Evolutionary conservation across 1,140 invertebrate species (phyloP), one percentile per base, ranked within the genome.

Genomic region (Listronotus bonariensis): DNA sequence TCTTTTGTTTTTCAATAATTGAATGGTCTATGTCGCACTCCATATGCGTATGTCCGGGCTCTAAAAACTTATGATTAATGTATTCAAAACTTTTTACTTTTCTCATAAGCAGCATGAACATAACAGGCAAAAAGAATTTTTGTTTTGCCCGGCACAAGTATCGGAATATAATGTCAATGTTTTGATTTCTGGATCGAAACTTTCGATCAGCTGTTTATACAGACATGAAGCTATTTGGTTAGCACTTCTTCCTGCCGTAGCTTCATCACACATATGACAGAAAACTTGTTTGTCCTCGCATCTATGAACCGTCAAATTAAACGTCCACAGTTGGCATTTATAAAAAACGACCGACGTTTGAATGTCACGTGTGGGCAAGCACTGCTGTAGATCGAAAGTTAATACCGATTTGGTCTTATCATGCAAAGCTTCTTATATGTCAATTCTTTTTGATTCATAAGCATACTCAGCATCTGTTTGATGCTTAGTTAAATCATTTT

Each of bases 321-420:
- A 80, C 0, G 74, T 79, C 75, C 77, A 79, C 12, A 80, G 56
- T 42, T 70, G 72, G 11, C 74, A 54, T 64, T 77, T 76, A 67
- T 79, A 80, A 70, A 76, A 77, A 9, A 73, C 58, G 9, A 75
- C 59, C 10, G 69, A 73, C 17, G 71, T 70, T 45, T 63, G 54
- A 9, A 78, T 59, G 40, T 55, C 62, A 8, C 74, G 73, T 9
- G 77, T 79, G 15, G 74, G 72, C 17, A 79, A 61, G 65, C 73
- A 77, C 54, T 79, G 75, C 64, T 78, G 75, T 12, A 78, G 63
- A 67, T 78, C 75, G 68, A 78, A 78, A 17, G 58, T 54, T 36
- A 54, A 60, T 34, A 40, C 58, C 3, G n/a, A 53, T 34, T 48
- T 57, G 1, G 26, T 10, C 11, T 32, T 11, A 58, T 63, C 53